Base-by-base conservation (phyloP, 2,888 invertebrate species). In the Galerucella pusilla region DNA sequence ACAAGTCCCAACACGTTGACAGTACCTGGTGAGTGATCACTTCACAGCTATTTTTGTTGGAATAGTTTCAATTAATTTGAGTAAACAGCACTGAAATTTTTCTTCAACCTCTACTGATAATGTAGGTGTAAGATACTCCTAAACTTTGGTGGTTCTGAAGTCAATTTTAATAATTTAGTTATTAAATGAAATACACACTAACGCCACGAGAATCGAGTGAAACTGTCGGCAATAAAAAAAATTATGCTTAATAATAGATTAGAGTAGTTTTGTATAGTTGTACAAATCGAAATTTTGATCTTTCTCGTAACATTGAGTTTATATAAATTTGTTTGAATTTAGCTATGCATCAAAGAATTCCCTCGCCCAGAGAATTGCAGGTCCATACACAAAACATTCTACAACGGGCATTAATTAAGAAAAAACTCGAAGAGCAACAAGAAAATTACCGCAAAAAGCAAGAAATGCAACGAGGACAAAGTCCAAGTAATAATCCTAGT, bases 311-410 rank as follows among this genome's bases (percentile, higher is more conserved):
- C 35, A 42, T 42, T 42, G 35, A 42, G 5, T 42, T 42, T 42
- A 42, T 16, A 14, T 52, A 20, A 46, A 57, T 16, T 25, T 7
- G 6, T 66, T 52, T 59, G 45, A 52, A 70, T 57, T 16, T 84
- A 93, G 93, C 91, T 78, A 90, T 92, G 82, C 92, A 92, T 77
- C 92, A 92, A 81, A 91, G 94, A 83, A 93, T 94, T 80, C 94
- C 94, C 63, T 96, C 96, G 25, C 95, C 96, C 46, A 93, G 96
- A 82, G 96, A 96, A 87, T 88, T 96, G 77, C 93, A 94, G 75
- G 94, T 92, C 78, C 96, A 96, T 88, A 94, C 96, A 54, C 96
- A 96, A 88, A 92, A 92, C 81, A 95, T 96, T 81, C 93, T 96
- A 91, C 96, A 96, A 88, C 92, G 92, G 83, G 96, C 96, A 16